These are phyloP conservation scores for Thymelicus lineola DNA, from an alignment of 2,888 invertebrate species.

Conservation along the genomic window DNA sequence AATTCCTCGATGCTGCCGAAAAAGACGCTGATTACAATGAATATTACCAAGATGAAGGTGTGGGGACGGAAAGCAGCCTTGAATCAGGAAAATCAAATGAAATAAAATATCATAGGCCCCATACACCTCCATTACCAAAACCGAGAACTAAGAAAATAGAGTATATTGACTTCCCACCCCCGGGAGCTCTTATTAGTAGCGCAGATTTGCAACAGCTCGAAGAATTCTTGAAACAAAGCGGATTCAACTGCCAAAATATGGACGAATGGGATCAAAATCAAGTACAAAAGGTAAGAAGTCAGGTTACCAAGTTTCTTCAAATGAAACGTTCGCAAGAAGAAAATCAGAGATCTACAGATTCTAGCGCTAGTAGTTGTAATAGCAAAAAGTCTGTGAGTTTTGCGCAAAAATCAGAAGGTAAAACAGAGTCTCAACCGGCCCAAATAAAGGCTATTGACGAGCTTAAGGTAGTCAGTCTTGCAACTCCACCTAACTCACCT, in stretches of 20 bases:
- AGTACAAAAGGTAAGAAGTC: slow-evolving; percentile 88
- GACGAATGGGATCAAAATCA: slow-evolving; percentile 89
- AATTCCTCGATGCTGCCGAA: slow-evolving; percentile 81
- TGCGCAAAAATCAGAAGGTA: slow-evolving; percentile 84
- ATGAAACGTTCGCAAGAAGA: slow-evolving; percentile 89
- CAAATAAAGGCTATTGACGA: slow-evolving; percentile 81
- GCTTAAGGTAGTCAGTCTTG: slow-evolving; percentile 74
- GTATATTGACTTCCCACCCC: slow-evolving; percentile 80
- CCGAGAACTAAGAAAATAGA: slow-evolving; percentile 78
- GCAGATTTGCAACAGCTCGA: slow-evolving; percentile 89
- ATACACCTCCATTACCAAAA: slow-evolving; percentile 82
- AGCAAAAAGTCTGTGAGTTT: slow-evolving; percentile 92
- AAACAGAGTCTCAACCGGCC: slow-evolving; percentile 66
- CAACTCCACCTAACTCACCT: slow-evolving; percentile 90
- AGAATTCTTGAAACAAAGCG: slow-evolving; percentile 89
- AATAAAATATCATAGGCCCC: slow-evolving; percentile 77
- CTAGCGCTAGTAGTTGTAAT: slow-evolving; percentile 84
- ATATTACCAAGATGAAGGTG: slow-evolving; percentile 86
- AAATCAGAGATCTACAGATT: slow-evolving; percentile 84
- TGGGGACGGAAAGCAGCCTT: slow-evolving; percentile 85
- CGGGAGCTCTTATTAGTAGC: slow-evolving; percentile 82
- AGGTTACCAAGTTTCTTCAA: slow-evolving; percentile 89
- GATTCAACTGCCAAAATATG: slow-evolving; percentile 88
- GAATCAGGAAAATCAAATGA: slow-evolving; percentile 85
- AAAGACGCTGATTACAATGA: slow-evolving; percentile 83